These are phyloP conservation scores for Baccha elongata DNA, from an alignment of 2,888 invertebrate species.

Conservation along the genomic window DNA sequence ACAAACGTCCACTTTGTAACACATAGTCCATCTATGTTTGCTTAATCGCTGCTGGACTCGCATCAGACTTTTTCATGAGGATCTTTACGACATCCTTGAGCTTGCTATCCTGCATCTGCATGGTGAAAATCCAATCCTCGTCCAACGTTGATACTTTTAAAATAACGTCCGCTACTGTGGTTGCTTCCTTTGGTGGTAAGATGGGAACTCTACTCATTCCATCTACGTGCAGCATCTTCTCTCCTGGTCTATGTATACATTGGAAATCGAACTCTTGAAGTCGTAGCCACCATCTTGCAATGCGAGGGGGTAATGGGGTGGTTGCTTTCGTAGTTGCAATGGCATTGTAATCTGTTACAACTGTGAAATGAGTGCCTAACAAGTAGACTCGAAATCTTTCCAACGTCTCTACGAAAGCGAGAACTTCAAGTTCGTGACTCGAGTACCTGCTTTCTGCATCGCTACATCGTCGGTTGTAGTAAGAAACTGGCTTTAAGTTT, in stretches of 20 bases:
- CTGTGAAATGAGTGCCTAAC: conserved; percentile 40
- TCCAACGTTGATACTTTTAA: background rate
- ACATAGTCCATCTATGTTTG: conserved; percentile 35
- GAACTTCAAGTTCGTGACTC: conserved; percentile 32
- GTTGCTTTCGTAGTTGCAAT: conserved; percentile 43
- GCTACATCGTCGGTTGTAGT: conserved; percentile 40
- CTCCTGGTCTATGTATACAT: conserved; percentile 35
- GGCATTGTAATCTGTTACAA: conserved; percentile 46
- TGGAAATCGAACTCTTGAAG: conserved; percentile 61
- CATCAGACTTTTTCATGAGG: background rate
- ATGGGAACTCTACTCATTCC: conserved; percentile 11
- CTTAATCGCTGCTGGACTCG: background rate
- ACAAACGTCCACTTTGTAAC: conserved; percentile 51
- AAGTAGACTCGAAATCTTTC: conserved; percentile 54
- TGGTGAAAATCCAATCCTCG: conserved; percentile 29
- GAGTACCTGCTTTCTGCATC: conserved; percentile 11
- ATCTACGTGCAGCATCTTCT: conserved; percentile 44
- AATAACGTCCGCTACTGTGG: conserved; percentile 17
- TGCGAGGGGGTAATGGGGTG: conserved; percentile 16
- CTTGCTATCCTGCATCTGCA: conserved; percentile 18
- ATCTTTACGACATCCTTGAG: conserved; percentile 11
- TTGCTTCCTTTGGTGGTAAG: conserved; percentile 7
- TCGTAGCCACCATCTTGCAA: no score
- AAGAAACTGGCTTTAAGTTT: conserved; percentile 32
- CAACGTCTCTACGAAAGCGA: conserved; percentile 32